A percentile compares a stretch with the other conserved stretches of the same genome.
Evolutionary conservation across 2,888 invertebrate species (phyloP).

Genomic region (Gonocerus acuteangulatus): DNA sequence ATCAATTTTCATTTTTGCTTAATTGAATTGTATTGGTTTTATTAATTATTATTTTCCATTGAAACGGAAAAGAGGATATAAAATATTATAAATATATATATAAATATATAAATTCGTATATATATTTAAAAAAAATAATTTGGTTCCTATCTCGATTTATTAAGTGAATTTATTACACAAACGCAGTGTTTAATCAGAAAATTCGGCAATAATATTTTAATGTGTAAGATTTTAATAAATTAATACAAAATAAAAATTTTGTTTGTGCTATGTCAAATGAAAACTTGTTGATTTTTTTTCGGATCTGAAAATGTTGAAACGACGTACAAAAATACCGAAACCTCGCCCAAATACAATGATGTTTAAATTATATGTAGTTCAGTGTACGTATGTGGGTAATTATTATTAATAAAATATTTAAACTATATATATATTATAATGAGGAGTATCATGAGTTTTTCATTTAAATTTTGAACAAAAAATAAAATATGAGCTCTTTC

Average conservation of each 20-base stretch:
- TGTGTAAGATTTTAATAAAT: conserved; percentile 7
- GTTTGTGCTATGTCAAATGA: conserved; percentile 4
- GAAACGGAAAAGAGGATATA: neutral
- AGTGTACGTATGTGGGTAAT: conserved; percentile 36
- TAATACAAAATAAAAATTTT: neutral
- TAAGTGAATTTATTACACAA: conserved; percentile 23
- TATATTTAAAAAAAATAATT: conserved; percentile 14
- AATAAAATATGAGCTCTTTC: conserved; percentile 4
- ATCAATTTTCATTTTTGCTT: conserved; percentile 13
- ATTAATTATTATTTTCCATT: conserved; percentile 2
- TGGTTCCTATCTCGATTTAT: conserved; percentile 24
- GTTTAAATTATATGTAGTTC: conserved; percentile 35
- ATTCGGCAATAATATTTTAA: conserved; percentile 28
- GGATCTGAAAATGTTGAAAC: conserved; percentile 10
- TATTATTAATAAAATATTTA: conserved; percentile 34
- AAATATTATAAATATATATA: conserved; percentile 19
- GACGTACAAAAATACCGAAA: conserved; percentile 31
- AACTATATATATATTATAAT: conserved; percentile 33
- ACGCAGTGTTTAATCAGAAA: conserved; percentile 15
- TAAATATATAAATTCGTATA: neutral
- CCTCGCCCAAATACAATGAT: conserved; percentile 34
- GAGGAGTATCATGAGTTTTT: conserved; percentile 18
- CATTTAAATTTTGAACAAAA: neutral
- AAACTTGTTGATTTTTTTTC: conserved; percentile 13
- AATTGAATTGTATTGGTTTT: conserved; percentile 7